Evolutionary conservation across 2,113 vertebrate genomes (phyloP), one percentile per base, ranked within the genome.

Genomic region (Corapipo altera): DNA sequence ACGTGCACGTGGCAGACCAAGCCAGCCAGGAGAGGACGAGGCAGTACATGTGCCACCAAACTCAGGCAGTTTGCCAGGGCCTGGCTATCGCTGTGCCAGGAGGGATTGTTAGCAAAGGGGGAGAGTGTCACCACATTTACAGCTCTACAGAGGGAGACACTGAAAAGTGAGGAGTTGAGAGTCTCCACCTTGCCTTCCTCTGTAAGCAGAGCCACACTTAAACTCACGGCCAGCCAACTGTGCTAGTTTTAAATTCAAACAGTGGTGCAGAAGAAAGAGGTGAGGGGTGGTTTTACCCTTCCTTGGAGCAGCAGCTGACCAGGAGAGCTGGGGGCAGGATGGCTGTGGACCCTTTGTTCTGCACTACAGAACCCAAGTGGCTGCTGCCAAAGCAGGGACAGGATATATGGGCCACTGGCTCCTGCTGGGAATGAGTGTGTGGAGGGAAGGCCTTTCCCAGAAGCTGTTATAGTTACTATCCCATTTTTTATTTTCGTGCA

Each of bases 331-430:
- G 14, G 22, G 62, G 55, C 82, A 93, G 80, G 28, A 43, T 16
- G 13, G 61, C 66, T 72, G n/a, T 8, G 33, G 39, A 55, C 30
- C 41, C 49, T 58, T 55, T 30, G 0, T 59, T 71, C n/a, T 2
- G 17, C 23, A 16, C 69, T 23, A 1, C 0, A 49, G 12, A 80
- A 28, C 8, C 27, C 1, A 0, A 33, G 23, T 2, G 23, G 73
- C 73, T 59, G 66, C 74, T 81, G 51, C 51, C 75, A 70, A 51
- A 64, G 61, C 28, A 66, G 20, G 26, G 23, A 67, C 43, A 52
- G n/a, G 26, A 37, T 30, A 28, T 3, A 37, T 0, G 62, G 26
- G 23, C 48, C 61, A 78, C 6, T 18, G 52, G 37, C 57, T 54
- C 67, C 65, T 91, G 52, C 77, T 87, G 76, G 48, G 48, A 87